Evolutionary conservation across 2,888 invertebrate genomes (phyloP).

Genomic region (Alviniconcha strummeri): DNA sequence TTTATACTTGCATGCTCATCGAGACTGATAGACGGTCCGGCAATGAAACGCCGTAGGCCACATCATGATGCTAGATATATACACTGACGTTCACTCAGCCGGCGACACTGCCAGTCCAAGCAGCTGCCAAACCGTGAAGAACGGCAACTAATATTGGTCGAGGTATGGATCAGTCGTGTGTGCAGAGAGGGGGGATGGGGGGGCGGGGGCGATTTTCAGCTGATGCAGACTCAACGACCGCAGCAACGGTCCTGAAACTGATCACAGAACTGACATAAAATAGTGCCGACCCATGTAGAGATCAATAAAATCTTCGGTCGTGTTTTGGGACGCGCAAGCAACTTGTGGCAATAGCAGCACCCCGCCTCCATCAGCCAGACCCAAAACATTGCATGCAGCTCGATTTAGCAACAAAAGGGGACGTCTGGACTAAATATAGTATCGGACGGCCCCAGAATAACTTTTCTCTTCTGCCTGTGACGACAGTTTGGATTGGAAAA

Average conservation of each 20-base stretch:
- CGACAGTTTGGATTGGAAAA: too few species aligned
- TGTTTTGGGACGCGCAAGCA: neutral
- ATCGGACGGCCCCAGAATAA: neutral
- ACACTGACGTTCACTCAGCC: too few species aligned
- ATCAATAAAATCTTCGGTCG: neutral
- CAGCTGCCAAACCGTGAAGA: too few species aligned
- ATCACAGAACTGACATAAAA: neutral
- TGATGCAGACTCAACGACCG: neutral
- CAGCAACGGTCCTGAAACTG: neutral
- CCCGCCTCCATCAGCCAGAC: slow-evolving; percentile 4
- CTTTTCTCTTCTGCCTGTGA: neutral
- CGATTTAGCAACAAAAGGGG: slow-evolving; percentile 1
- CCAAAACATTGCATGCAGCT: neutral
- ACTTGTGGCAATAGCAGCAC: neutral
- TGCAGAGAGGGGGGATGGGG: too few species aligned
- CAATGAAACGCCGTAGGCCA: too few species aligned
- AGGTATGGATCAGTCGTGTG: too few species aligned
- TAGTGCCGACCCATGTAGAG: neutral
- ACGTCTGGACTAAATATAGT: slow-evolving; percentile 9
- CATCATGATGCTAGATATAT: too few species aligned
- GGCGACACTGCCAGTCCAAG: too few species aligned
- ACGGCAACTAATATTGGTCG: too few species aligned
- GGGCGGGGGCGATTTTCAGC: neutral
- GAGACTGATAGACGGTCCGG: too few species aligned
- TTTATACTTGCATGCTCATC: too few species aligned